Evolutionary conservation across 92 coral and sea anemone genomes (phyloP), one percentile per base, ranked within the genome.

Genomic region (Umimayanthus chanpuru): DNA sequence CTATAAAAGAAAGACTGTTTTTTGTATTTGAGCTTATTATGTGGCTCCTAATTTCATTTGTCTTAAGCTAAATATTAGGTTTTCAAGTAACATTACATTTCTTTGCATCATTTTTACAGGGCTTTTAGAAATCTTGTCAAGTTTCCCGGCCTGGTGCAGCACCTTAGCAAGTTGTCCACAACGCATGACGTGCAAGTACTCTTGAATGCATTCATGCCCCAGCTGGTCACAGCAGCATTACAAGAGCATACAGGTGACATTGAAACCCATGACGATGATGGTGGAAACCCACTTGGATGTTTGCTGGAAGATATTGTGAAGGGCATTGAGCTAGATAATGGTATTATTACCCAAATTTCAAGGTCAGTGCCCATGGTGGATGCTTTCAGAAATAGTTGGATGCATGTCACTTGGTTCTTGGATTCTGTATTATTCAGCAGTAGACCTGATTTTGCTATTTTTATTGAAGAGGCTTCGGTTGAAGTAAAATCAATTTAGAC

Each of bases 131-230:
- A 91, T 38, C 90, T 97, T 49, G 76, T 88, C 30, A 81, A 91
- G 80, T 89, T 91, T 12, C 91, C 96, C 44, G 82, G 88, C 15
- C 64, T 97, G 76, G 85, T 75, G 41, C 85, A 91, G 80, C 90
- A 86, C 26, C 73, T 95, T 23, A 81, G 91, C 6, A 72, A 92
- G 49, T 61, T 97, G 47, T 86, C 98, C 49, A 70, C 73, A 9
- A 58, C 89, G 20, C 92, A 88, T 85, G 91, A 89, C 47, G 88
- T 95, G 15, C 81, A 92, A n/a, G 91, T 96, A 21, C 88, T 95
- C 26, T 66, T 97, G 40, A 92, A 92, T 50, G 93, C 91, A 21
- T 70, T 97, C 47, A 61, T 97, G 36, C 94, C 96, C 43, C 96
- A 97, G 83, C 91, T 97, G 15, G 88, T 89, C 4, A 49, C 92